phyloP scores from a whole-genome alignment of 2,113 vertebrate genomes.

The Pleuronectes platessa region DNA sequence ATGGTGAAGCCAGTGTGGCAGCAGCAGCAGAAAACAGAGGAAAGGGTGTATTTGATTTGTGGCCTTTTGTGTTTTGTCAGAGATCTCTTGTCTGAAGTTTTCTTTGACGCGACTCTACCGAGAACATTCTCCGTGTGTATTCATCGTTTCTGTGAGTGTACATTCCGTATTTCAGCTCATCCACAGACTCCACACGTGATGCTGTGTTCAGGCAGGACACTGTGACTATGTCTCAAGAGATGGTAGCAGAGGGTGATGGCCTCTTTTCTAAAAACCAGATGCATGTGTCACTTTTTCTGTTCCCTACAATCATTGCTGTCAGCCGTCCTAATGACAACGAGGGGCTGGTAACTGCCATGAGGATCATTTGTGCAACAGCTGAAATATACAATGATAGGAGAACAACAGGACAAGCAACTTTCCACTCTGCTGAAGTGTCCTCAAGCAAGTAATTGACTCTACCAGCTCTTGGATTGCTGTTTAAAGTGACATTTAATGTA shows the following conservation, averaged over 20 bases:
- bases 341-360: constrained; percentile 16
- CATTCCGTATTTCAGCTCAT: constrained; percentile 53
- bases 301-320: constrained; percentile 42
- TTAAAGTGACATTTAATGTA: constrained; percentile 22
- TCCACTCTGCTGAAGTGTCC: constrained; percentile 37
- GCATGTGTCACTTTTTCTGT: constrained; percentile 66
- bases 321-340: constrained; percentile 8
- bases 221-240: neutral
- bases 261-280: constrained; percentile 28
- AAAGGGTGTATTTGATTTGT: constrained; percentile 47
- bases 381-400: neutral
- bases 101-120: neutral
- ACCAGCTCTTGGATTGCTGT: constrained; percentile 4
- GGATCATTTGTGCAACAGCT: constrained; percentile 5
- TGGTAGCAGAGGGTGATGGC: constrained; percentile 20
- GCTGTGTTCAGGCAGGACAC: constrained; percentile 16
- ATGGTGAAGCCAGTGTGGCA: constrained; percentile 28
- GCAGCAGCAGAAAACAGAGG: constrained; percentile 26
- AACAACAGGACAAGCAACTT: neutral
- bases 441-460: constrained; percentile 14
- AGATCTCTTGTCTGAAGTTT: constrained; percentile 5
- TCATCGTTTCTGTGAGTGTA: constrained; percentile 29
- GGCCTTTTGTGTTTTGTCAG: constrained; percentile 47
- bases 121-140: constrained; percentile 2
- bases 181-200: constrained; percentile 24